A percentile compares a stretch with the other conserved stretches of the same genome.
phyloP scores from a whole-genome alignment of 2,888 invertebrate species.

The Tricholauxania praeusta region DNA sequence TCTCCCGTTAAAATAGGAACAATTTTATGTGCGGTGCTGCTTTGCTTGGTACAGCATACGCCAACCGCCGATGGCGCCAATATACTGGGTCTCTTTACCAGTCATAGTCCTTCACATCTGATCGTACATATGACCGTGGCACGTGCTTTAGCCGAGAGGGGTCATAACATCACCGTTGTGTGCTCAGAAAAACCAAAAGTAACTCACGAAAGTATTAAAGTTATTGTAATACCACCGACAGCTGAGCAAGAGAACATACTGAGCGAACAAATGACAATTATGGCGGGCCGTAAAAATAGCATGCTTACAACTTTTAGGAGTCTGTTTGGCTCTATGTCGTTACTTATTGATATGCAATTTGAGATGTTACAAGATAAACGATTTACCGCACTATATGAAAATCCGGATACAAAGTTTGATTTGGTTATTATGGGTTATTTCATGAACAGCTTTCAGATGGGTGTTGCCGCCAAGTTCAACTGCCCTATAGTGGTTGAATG shows the following conservation, averaged over 20 bases:
- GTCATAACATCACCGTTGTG: slow-evolving; percentile 65
- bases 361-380: slow-evolving; percentile 56
- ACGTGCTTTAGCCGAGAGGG: slow-evolving; percentile 58
- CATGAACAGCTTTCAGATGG: slow-evolving; percentile 59
- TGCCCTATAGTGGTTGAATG: slow-evolving; percentile 58
- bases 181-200: slow-evolving; percentile 58
- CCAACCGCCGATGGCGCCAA: slow-evolving; percentile 51
- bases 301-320: slow-evolving; percentile 44
- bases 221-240: slow-evolving; percentile 56
- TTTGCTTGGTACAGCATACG: slow-evolving; percentile 29
- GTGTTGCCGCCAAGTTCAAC: slow-evolving; percentile 58
- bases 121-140: slow-evolving; percentile 62
- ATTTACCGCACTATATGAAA: slow-evolving; percentile 58
- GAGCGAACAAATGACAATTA: slow-evolving; percentile 44
- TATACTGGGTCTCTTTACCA: slow-evolving; percentile 63
- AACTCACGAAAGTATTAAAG: slow-evolving; percentile 55
- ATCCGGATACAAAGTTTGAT: slow-evolving; percentile 62
- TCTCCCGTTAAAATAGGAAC: too few species aligned
- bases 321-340: slow-evolving; percentile 48
- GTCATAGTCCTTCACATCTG: slow-evolving; percentile 62
- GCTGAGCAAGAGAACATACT: slow-evolving; percentile 48
- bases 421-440: slow-evolving; percentile 62
- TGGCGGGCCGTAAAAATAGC: slow-evolving; percentile 53
- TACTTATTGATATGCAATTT: slow-evolving; percentile 55
- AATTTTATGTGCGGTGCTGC: neutral